A percentile compares a stretch with the other conserved stretches of the same genome.
These are phyloP conservation scores for Istiophorus platypterus DNA, from an alignment of 2,113 vertebrate species.

Conservation along the genomic window DNA sequence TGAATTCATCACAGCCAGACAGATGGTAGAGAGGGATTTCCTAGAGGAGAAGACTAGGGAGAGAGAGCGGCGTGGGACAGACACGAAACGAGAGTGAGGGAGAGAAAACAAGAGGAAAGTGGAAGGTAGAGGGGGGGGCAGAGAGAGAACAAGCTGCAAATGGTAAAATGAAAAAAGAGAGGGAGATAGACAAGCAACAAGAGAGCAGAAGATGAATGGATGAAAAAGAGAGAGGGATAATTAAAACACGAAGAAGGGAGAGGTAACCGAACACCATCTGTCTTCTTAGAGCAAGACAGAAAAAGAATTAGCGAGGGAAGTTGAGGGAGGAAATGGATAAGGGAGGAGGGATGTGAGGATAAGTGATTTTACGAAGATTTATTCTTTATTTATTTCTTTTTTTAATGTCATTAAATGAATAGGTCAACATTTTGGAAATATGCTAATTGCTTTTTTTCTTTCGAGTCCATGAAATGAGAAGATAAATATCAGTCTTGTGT, in stretches of 20 bases:
- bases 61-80: conserved; percentile 6
- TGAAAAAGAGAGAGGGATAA: conserved; percentile 30
- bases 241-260: conserved; percentile 30
- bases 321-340: not conserved
- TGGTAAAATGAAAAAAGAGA: conserved; percentile 11
- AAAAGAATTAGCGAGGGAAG: not conserved
- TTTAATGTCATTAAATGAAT: not conserved
- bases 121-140: not conserved
- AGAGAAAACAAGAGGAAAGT: conserved; percentile 3
- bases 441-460: not conserved
- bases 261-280: conserved; percentile 45
- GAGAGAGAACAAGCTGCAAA: not conserved
- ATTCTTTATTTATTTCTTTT: not conserved
- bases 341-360: not conserved
- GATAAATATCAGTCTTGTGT: not conserved
- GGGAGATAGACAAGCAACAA: not conserved
- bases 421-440: not conserved
- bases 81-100: not conserved
- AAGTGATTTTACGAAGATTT: not conserved
- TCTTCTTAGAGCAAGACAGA: conserved; percentile 35
- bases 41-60: conserved; percentile 50
- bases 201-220: conserved; percentile 5
- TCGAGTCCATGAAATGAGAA: not conserved
- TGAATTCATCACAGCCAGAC: conserved; percentile 69
- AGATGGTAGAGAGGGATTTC: conserved; percentile 79